Conservation (phyloP, 1,140 invertebrate genomes). For the Ericerus pela region DNA sequence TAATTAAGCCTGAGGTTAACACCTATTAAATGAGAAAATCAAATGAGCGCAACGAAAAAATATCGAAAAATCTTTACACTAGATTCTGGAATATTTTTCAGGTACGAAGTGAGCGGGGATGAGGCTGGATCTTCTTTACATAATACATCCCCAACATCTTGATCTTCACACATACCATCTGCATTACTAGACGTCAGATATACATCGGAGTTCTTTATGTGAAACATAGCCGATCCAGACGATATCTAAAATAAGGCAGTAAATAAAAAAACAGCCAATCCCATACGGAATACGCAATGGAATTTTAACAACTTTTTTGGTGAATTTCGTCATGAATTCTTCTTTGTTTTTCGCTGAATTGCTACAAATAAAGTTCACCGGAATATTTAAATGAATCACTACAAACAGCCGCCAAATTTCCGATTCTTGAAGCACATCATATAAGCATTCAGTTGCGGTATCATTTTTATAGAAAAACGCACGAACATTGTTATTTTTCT, state of each 20-base stretch:
- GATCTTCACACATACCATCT: background rate
- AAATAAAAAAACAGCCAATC: no score
- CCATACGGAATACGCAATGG: no score
- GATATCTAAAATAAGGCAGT: background rate
- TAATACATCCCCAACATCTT: background rate
- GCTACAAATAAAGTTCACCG: background rate
- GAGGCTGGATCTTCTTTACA: background rate
- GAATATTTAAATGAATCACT: background rate
- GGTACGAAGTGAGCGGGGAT: background rate
- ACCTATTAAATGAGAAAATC: no score
- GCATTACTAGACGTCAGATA: background rate
- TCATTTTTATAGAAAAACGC: conserved; percentile 7
- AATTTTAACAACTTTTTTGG: background rate
- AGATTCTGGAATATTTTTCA: background rate
- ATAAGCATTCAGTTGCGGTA: background rate
- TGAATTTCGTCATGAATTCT: background rate
- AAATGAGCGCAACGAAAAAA: no score
- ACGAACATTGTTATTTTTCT: background rate
- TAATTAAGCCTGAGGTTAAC: no score
- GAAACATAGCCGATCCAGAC: conserved; percentile 3
- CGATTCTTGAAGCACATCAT: background rate
- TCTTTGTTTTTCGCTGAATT: background rate
- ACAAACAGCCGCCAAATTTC: background rate
- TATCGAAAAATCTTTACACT: no score
- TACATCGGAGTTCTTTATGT: background rate